Conservation (phyloP, 2,888 invertebrate species). For the Hermaeophaga mercurialis region DNA sequence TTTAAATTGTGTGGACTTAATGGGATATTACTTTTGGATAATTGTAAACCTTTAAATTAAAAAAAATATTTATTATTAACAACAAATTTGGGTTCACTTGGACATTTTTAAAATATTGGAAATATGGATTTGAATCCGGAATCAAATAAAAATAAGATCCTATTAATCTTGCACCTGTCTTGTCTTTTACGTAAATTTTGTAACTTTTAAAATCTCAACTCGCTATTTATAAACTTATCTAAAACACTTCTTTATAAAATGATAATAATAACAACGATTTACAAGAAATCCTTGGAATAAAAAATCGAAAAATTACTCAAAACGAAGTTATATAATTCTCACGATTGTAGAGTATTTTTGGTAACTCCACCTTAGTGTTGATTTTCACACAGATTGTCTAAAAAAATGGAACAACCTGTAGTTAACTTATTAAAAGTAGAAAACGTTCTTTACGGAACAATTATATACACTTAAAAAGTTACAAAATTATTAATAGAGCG, state of each 20-base stretch:
- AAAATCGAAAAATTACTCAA: slow-evolving; percentile 16
- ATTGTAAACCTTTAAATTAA: no score
- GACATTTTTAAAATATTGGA: no score
- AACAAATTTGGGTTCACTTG: no score
- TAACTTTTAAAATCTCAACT: slow-evolving; percentile 33
- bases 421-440: no score
- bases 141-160: slow-evolving; percentile 1
- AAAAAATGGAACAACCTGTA: not conserved
- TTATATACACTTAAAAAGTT: slow-evolving; percentile 22
- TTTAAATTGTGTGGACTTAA: no score
- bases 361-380: not conserved
- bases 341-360: slow-evolving; percentile 6
- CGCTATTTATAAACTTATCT: slow-evolving; percentile 8
- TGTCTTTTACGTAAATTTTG: slow-evolving; percentile 31
- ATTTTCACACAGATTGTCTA: not conserved
- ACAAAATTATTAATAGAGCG: slow-evolving; percentile 34
- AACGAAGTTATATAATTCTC: slow-evolving; percentile 21
- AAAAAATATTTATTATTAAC: no score
- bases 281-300: slow-evolving; percentile 31
- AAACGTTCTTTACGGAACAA: not conserved
- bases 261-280: slow-evolving; percentile 20
- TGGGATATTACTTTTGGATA: no score
- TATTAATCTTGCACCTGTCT: not conserved
- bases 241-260: slow-evolving; percentile 5
- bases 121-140: no score